Evolutionary conservation across 1,140 invertebrate genomes (phyloP).

Genomic region (Glomeris maerens): DNA sequence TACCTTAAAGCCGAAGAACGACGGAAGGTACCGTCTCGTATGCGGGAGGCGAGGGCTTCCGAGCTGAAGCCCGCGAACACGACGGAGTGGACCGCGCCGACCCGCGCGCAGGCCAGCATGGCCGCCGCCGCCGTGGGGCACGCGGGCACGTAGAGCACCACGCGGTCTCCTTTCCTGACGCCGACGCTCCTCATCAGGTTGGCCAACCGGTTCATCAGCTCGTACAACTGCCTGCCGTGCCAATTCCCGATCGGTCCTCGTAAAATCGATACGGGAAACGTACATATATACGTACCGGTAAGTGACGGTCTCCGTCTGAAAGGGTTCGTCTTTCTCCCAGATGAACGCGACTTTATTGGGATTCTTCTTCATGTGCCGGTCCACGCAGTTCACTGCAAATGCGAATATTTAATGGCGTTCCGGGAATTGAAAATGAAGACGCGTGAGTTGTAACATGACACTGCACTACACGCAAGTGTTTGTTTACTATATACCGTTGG

Average conservation of each 20-base stretch:
- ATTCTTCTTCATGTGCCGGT: slow-evolving; percentile 32
- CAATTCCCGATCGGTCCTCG: no score
- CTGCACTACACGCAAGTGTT: neutral
- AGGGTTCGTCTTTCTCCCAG: slow-evolving; percentile 43
- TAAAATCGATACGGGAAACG: no score
- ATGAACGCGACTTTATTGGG: slow-evolving; percentile 36
- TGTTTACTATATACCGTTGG: neutral
- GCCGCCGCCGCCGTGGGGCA: slow-evolving; percentile 33
- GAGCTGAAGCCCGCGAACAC: slow-evolving; percentile 47
- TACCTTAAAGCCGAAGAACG: neutral
- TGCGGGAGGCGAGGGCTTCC: slow-evolving; percentile 38
- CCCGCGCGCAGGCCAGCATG: slow-evolving; percentile 38
- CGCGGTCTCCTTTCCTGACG: slow-evolving; percentile 37
- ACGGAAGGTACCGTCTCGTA: slow-evolving; percentile 34
- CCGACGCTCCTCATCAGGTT: slow-evolving; percentile 33
- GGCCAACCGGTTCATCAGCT: slow-evolving; percentile 32
- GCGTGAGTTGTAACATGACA: neutral
- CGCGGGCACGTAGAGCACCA: slow-evolving; percentile 39
- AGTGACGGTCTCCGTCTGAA: slow-evolving; percentile 30
- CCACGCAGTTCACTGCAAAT: slow-evolving; percentile 38
- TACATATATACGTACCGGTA: slow-evolving; percentile 30
- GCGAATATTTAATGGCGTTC: no score
- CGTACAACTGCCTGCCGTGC: slow-evolving; percentile 23
- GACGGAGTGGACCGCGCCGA: slow-evolving; percentile 41
- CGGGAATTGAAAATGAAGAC: neutral